Evolutionary conservation across 2,888 invertebrate species (phyloP).

Genomic region (Anagyrus pseudococci): DNA sequence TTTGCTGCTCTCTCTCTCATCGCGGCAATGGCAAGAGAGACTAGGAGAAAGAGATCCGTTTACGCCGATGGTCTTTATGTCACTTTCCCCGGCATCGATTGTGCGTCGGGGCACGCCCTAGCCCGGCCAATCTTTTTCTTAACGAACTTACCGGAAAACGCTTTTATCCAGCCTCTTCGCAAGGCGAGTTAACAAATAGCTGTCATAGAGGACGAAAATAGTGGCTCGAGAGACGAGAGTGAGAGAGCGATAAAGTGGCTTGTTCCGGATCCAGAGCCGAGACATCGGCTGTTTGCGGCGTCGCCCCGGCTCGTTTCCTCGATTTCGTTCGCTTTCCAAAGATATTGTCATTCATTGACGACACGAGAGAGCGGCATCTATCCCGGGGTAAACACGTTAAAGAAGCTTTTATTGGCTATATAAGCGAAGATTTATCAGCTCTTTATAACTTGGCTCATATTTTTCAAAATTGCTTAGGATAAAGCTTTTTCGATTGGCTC

Average conservation of each 20-base stretch:
- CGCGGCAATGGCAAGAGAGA: too few species aligned
- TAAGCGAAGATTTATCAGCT: too few species aligned
- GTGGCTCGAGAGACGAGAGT: constrained; percentile 2
- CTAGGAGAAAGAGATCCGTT: too few species aligned
- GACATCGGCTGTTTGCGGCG: not conserved
- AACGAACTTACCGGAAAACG: constrained; percentile 39
- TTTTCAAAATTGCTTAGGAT: too few species aligned
- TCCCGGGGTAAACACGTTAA: too few species aligned
- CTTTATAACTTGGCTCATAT: too few species aligned
- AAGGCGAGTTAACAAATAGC: constrained; percentile 25
- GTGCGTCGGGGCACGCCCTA: too few species aligned
- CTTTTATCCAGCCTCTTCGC: constrained; percentile 32
- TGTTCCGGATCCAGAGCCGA: not conserved
- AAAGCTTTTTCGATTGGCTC: too few species aligned
- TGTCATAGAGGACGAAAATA: constrained; percentile 28
- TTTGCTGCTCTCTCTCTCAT: too few species aligned
- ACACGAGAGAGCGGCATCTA: too few species aligned
- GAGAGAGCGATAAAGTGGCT: not conserved
- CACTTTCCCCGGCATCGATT: too few species aligned
- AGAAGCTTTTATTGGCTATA: not conserved
- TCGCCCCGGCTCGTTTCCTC: not conserved
- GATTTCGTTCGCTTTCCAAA: constrained; percentile 6
- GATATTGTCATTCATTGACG: not conserved
- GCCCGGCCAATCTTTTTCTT: constrained; percentile 26
- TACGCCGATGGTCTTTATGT: too few species aligned